Evolutionary conservation across 2,113 vertebrate species (phyloP).

Genomic region (Actinemys pallida): DNA sequence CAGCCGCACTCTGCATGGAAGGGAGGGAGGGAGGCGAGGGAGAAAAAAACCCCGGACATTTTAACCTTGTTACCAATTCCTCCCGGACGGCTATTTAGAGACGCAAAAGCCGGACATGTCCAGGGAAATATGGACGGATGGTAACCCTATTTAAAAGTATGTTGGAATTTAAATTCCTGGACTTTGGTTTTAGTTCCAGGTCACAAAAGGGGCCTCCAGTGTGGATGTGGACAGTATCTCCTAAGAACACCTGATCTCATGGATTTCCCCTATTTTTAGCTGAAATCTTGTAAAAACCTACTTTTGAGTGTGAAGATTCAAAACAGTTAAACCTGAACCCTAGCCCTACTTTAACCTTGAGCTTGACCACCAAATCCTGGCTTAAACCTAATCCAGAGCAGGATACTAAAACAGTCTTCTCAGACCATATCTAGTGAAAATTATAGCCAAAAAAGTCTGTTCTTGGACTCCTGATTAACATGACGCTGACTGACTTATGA

Average conservation of each 20-base stretch:
- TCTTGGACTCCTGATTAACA: background rate
- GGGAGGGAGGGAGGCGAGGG: too few species aligned
- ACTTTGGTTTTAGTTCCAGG: background rate
- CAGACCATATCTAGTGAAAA: background rate
- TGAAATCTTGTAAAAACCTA: accelerated
- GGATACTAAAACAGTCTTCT: accelerated
- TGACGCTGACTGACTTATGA: background rate
- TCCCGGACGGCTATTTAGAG: too few species aligned
- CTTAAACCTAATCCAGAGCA: background rate
- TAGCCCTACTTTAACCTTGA: background rate
- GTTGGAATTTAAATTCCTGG: background rate
- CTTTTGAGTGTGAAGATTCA: background rate
- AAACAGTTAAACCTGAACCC: background rate
- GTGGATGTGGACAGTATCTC: background rate
- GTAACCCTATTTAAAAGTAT: too few species aligned
- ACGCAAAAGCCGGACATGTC: too few species aligned
- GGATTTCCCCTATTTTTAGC: background rate
- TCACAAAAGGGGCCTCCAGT: background rate
- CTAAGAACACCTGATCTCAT: background rate
- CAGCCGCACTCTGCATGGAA: too few species aligned
- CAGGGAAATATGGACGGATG: too few species aligned
- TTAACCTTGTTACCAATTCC: too few species aligned
- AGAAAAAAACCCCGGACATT: too few species aligned
- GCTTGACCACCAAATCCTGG: background rate
- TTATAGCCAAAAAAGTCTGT: background rate